Percentiles rank a stretch among this genome's conserved stretches.
Conservation (phyloP, 92 coral and sea anemone genomes). For the Palythoa grandiflora region DNA sequence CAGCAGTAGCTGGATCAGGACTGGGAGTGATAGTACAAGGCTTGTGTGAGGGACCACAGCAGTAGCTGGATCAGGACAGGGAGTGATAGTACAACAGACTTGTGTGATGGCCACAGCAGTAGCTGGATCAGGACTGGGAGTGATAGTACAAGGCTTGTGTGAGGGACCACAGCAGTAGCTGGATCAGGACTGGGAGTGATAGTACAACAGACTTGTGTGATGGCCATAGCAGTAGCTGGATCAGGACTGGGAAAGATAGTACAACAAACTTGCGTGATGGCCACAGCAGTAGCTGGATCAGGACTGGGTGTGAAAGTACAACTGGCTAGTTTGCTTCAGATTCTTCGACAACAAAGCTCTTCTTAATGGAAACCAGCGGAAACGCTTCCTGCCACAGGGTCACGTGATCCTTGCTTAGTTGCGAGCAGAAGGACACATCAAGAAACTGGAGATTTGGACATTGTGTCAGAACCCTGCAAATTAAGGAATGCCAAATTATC, state of each 20-base stretch:
- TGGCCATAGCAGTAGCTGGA: no score
- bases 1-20: no score
- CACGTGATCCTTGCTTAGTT: constrained; percentile 67
- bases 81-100: no score
- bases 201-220: not conserved
- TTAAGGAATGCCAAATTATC: not conserved
- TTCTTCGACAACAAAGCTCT: constrained; percentile 77
- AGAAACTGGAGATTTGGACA: constrained; percentile 78
- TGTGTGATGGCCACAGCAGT: no score
- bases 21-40: no score
- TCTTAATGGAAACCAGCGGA: constrained; percentile 81
- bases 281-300: no score
- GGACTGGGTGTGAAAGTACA: not conserved
- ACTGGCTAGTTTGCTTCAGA: not conserved
- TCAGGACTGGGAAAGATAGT: not conserved
- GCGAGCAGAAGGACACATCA: constrained; percentile 93
- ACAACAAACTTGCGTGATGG: not conserved
- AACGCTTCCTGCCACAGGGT: constrained; percentile 55
- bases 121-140: no score
- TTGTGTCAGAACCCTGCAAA: constrained; percentile 69
- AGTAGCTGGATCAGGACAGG: no score
- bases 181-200: not conserved
- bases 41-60: no score
- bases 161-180: no score
- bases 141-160: no score